Evolutionary conservation across 2,113 vertebrate species (phyloP), one percentile per base, ranked within the genome.

Genomic region (Pampusana beccarii): DNA sequence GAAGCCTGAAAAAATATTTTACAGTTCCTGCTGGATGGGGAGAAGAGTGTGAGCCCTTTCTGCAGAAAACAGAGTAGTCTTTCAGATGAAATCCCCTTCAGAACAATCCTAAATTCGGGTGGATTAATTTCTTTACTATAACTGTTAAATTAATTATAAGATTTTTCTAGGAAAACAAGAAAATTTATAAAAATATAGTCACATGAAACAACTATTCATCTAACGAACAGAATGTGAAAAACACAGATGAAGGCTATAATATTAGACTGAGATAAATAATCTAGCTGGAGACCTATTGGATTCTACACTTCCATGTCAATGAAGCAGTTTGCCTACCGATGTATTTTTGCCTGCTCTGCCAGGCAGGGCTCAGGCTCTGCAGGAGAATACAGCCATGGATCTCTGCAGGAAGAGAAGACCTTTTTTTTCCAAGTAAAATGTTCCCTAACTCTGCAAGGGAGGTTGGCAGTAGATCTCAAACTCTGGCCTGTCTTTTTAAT

Each of bases 401-500:
- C 97, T 97, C 97, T 89, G 95, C 98, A 97, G 97, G 97, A 98
- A 97, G 96, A 98, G 96, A 97, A 97, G 95, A 97, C 96, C 97
- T 96, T 98, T 98, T 97, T 97, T 98, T 97, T 89, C 96, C 96
- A 98, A 97, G 98, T 97, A 98, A 98, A 98, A 98, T 96, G 97
- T 97, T 98, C 97, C 97, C 98, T 97, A 97, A 98, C 97, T 98
- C 98, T 92, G 85, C 97, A 93, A 97, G 97, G 97, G 97, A 98
- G 97, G 97, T 98, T 98, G 98, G 98, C 98, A 98, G 97, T 97
- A 97, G 97, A 97, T 98, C 97, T 97, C 97, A 98, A 97, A 98
- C 98, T 98, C 98, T 97, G 98, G 97, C 97, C 97, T 98, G 97
- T 98, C 98, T 98, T 98, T 98, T 98, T 98, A 98, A 98, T 98